Evolutionary conservation across 2,888 invertebrate genomes (phyloP).

Genomic region (Girardia tigrina): DNA sequence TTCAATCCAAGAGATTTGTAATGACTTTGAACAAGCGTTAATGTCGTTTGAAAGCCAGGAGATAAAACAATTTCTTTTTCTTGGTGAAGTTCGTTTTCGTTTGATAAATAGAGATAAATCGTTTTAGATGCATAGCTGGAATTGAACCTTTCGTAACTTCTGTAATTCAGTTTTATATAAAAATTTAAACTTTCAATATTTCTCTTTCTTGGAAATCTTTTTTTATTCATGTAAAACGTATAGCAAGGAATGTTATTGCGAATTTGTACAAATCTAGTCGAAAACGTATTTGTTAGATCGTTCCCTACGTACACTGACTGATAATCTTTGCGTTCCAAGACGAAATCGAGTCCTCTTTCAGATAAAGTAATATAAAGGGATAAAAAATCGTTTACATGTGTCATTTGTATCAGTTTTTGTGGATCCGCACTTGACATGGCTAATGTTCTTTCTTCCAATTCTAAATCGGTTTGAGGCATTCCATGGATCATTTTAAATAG

Average conservation of each 20-base stretch:
- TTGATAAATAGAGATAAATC: conserved; percentile 16
- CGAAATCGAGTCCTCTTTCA: background rate
- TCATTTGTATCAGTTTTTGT: background rate
- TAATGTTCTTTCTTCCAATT: background rate
- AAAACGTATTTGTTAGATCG: background rate
- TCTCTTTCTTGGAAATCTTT: background rate
- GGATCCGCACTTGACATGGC: background rate
- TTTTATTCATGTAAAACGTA: conserved; percentile 24
- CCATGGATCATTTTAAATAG: background rate
- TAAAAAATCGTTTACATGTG: background rate
- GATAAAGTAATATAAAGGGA: background rate
- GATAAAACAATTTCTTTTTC: background rate
- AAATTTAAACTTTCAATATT: background rate
- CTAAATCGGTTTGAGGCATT: background rate
- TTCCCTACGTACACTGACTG: background rate
- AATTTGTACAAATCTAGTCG: background rate
- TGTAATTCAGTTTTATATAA: background rate
- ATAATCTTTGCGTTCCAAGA: background rate
- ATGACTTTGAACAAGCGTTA: background rate
- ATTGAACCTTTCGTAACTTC: conserved; percentile 26
- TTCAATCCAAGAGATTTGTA: background rate
- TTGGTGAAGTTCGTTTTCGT: conserved; percentile 10
- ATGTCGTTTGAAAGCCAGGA: conserved; percentile 25
- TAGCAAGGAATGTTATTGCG: conserved; percentile 30
- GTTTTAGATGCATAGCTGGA: conserved; percentile 20